phyloP scores from a whole-genome alignment of 92 coral and sea anemone genomes.

The Isaurus tuberculatus region DNA sequence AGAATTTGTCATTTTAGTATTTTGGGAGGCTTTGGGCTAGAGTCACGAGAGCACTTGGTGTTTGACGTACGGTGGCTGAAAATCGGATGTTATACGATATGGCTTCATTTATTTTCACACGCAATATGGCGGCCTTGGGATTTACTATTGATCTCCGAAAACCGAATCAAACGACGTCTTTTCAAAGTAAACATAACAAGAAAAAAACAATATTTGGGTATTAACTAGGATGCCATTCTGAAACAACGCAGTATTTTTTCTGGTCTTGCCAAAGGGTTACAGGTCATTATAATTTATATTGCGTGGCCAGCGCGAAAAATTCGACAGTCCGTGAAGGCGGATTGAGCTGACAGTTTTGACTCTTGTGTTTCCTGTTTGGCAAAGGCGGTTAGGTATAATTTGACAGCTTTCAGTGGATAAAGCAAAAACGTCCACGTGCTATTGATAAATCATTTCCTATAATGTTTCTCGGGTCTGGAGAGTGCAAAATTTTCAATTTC shows the following conservation, averaged over 20 bases:
- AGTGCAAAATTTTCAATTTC: neutral
- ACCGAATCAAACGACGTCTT: neutral
- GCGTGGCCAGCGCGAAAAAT: slow-evolving; percentile 38
- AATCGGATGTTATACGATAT: slow-evolving; percentile 37
- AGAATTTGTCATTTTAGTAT: neutral
- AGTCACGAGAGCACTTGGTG: slow-evolving; percentile 41
- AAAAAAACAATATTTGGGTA: neutral
- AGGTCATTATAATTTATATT: neutral
- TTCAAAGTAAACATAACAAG: neutral
- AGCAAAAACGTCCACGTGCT: slow-evolving; percentile 19
- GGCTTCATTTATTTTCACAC: slow-evolving; percentile 27
- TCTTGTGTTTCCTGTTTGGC: slow-evolving; percentile 20
- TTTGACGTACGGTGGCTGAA: slow-evolving; percentile 26
- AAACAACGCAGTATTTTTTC: neutral
- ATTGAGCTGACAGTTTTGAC: neutral
- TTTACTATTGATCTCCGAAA: neutral
- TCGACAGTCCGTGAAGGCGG: slow-evolving; percentile 3
- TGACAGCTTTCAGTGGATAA: slow-evolving; percentile 23
- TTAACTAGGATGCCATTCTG: neutral
- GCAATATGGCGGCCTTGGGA: neutral
- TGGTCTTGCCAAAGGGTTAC: neutral
- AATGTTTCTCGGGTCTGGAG: neutral
- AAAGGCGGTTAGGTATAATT: slow-evolving; percentile 9
- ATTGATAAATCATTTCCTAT: neutral
- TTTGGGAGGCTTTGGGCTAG: slow-evolving; percentile 35